These are phyloP conservation scores for Tachina lurida DNA, from an alignment of 2,888 invertebrate species.

Conservation along the genomic window DNA sequence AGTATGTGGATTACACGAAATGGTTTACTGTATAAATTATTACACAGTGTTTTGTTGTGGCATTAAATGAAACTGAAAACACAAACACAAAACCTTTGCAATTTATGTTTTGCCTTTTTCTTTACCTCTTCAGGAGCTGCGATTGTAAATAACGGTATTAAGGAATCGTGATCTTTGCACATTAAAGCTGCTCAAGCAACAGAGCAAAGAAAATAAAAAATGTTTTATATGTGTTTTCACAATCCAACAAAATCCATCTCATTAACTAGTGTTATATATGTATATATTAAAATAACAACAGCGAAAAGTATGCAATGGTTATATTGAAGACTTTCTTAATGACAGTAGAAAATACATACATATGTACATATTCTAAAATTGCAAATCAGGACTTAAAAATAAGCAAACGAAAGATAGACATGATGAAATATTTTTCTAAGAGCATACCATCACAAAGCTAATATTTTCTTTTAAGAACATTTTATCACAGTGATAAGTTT, in stretches of 20 bases:
- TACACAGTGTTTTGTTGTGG: conserved; percentile 24
- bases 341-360: background rate
- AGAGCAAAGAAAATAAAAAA: conserved; percentile 5
- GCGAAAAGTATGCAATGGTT: conserved; percentile 55
- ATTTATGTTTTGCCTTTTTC: conserved; percentile 31
- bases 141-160: conserved; percentile 58
- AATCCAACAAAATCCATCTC: conserved; percentile 53
- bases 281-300: conserved; percentile 22
- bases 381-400: background rate
- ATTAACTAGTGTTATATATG: conserved; percentile 57
- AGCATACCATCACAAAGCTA: no score
- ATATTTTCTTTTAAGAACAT: background rate
- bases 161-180: conserved; percentile 66
- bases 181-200: conserved; percentile 60
- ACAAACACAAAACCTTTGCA: conserved; percentile 21
- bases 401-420: background rate
- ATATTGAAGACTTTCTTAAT: background rate
- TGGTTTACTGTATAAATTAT: conserved; percentile 61
- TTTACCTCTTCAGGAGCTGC: background rate
- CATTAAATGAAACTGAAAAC: conserved; percentile 21
- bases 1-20: conserved; percentile 60
- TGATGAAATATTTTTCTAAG: no score
- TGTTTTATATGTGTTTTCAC: conserved; percentile 25
- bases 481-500: background rate
- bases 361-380: background rate